Evolutionary conservation across 64 coral and sea anemone genomes (phyloP).

Genomic region (Montipora capricornis): DNA sequence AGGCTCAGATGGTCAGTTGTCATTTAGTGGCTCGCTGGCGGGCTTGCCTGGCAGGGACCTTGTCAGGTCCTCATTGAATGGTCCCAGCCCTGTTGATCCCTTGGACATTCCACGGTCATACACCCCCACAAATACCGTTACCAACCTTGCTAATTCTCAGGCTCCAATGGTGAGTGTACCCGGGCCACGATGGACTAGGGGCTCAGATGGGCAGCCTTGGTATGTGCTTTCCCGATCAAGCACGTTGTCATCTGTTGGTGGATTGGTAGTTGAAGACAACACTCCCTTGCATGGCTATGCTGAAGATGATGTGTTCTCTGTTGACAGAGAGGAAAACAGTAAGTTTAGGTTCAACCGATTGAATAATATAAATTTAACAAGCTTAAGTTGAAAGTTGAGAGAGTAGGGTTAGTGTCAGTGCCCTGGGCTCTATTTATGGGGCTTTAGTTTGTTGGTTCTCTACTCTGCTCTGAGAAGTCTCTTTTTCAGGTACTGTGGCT

Average conservation of each 20-base stretch:
- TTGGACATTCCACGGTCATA: not conserved
- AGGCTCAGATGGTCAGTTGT: not conserved
- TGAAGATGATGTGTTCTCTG: conserved; percentile 8
- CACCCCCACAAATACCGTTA: not conserved
- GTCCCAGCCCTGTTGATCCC: not conserved
- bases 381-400: not conserved
- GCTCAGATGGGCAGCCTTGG: conserved; percentile 19
- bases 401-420: too few relatives aligned
- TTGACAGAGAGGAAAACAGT: not conserved
- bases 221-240: conserved; percentile 42
- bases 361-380: not conserved
- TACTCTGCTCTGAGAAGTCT: too few relatives aligned
- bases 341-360: not conserved
- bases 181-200: conserved; percentile 31
- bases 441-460: too few relatives aligned
- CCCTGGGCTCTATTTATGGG: too few relatives aligned
- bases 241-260: conserved; percentile 21
- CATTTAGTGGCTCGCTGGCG: not conserved
- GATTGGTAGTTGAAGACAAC: not conserved
- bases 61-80: not conserved
- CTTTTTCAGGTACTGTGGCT: too few relatives aligned
- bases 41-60: not conserved
- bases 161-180: not conserved
- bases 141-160: not conserved
- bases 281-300: not conserved